These are phyloP conservation scores for Ylistrum balloti DNA, from an alignment of 1,140 invertebrate genomes.

Conservation along the genomic window DNA sequence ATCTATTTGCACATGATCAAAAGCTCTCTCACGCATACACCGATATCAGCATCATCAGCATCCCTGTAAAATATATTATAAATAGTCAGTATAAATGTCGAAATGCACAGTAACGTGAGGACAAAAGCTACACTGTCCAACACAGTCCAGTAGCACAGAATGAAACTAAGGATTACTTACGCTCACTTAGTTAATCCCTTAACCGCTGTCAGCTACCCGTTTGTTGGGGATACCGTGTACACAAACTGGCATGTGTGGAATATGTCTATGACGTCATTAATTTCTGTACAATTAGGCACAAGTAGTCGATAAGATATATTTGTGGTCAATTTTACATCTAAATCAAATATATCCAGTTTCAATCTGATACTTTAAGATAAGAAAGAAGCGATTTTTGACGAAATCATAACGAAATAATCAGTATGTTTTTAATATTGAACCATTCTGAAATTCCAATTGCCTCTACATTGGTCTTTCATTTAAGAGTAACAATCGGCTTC, in stretches of 20 bases:
- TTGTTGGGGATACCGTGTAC: constrained; percentile 37
- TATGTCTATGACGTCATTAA: constrained; percentile 39
- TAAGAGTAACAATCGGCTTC: not conserved
- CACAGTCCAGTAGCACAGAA: not conserved
- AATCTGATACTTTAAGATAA: not conserved
- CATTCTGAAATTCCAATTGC: not conserved
- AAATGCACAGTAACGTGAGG: not conserved
- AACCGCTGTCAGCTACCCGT: constrained; percentile 21
- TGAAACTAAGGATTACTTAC: not conserved
- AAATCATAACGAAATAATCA: not conserved
- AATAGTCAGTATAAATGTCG: not conserved
- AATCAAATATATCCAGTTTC: not conserved
- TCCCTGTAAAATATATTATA: constrained; percentile 19
- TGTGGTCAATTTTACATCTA: not conserved
- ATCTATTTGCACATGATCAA: not conserved
- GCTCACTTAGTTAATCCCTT: constrained; percentile 5
- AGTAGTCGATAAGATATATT: constrained; percentile 25
- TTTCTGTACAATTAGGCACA: constrained; percentile 26
- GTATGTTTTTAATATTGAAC: not conserved
- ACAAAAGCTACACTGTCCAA: not conserved
- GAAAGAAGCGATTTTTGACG: not conserved
- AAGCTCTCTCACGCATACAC: not conserved
- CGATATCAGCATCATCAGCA: constrained; percentile 12
- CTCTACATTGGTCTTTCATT: not conserved
- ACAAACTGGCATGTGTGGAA: constrained; percentile 37